Conservation (phyloP, 2,797 vertebrate species). For the Margarornis squamiger region DNA sequence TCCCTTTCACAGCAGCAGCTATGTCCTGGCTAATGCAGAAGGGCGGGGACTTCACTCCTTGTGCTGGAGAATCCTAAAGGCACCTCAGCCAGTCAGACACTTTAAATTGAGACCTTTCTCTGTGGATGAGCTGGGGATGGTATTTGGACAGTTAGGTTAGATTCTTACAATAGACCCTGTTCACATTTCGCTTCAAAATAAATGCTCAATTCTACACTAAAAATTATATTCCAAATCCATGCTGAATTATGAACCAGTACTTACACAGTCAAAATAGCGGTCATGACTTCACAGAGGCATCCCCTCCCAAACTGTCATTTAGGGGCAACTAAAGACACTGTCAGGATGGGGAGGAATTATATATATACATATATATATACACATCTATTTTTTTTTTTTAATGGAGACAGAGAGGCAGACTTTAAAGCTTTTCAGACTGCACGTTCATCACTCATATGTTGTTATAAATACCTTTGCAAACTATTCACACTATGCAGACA, state of each 20-base stretch:
- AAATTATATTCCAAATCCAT: background rate
- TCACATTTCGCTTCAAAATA: background rate
- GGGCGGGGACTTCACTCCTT: background rate
- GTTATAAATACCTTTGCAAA: slow-evolving; percentile 27
- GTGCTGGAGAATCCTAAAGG: background rate
- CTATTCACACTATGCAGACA: background rate
- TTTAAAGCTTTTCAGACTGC: background rate
- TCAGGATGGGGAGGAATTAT: background rate
- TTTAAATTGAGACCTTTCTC: background rate
- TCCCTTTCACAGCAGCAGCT: background rate
- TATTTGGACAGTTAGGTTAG: background rate
- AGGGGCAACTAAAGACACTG: background rate
- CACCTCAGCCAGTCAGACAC: background rate
- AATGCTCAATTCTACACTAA: background rate
- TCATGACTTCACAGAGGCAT: background rate
- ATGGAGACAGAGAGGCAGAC: background rate
- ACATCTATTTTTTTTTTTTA: background rate
- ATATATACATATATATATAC: too few relatives aligned
- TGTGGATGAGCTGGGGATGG: background rate
- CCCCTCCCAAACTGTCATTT: background rate
- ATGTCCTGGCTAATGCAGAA: background rate
- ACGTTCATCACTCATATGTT: background rate
- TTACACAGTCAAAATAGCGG: background rate
- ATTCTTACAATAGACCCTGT: background rate
- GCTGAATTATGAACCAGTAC: background rate